Evolutionary conservation across 2,797 vertebrate species (phyloP), one percentile per base, ranked within the genome.

Genomic region (Onychomys arenicola): DNA sequence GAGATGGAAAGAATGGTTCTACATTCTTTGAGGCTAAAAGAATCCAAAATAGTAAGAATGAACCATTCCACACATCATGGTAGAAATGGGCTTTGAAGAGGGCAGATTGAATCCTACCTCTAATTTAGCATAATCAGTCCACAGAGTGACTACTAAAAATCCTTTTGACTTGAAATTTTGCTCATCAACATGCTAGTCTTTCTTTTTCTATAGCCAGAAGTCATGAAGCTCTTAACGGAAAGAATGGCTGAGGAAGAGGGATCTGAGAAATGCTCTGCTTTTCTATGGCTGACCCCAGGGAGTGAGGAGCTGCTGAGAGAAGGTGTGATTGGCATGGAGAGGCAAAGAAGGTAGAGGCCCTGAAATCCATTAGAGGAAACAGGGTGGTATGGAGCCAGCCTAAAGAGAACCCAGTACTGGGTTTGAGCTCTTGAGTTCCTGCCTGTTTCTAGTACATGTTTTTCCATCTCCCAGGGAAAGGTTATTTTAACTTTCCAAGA

Each of bases 101-200:
- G 46, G 52, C 16, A 73, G 67, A 67, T 46, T 19, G 76, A 67
- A 59, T 46, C 17, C 6, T 13, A 46, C 57, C 34, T 77, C 13
- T 88, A 55, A 4, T 59, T 85, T 37, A 19, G 2, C 49, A 65
- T 21, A 71, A 25, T 1, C 34, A 69, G 40, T 1, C n/a, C 40
- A 32, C 19, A 32, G 0, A 49, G 3, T 67, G 40, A 59, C 19
- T 34, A 46, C 40, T 46, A 32, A 55, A 57, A 55, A 83, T 10
- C 14, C 11, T 55, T 71, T n/a, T 88, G 91, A 69, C 59, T 77
- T 89, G 32, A 92, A 69, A n/a, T 73, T 52, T 78, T 83, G 43
- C 25, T 90, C 27, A 55, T 76, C 71, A 84, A 57, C 32, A 34
- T 63, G 29, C 3, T 71, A 37, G 37, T 69, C 57, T 73, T 86